Percentiles rank a stretch among this genome's conserved stretches.
Conservation (phyloP, 2,113 vertebrate species). For the Phrynosoma blainvillii region DNA sequence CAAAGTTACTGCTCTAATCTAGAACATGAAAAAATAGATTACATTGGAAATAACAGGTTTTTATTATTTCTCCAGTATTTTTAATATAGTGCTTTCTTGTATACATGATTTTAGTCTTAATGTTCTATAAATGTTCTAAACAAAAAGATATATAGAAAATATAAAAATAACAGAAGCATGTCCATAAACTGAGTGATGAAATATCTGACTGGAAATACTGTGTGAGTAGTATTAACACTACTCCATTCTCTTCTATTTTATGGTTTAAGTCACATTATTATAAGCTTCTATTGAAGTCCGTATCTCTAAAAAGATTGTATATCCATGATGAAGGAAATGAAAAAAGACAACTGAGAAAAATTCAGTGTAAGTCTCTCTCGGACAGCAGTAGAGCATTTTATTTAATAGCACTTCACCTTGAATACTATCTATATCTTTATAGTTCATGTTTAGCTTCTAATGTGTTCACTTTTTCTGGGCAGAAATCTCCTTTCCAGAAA, state of each 20-base stretch:
- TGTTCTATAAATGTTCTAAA: neutral
- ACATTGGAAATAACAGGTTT: neutral
- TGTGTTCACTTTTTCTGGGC: slow-evolving; percentile 17
- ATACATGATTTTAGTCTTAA: neutral
- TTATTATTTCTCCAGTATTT: neutral
- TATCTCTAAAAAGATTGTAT: neutral
- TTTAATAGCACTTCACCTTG: no score
- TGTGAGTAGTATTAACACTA: neutral
- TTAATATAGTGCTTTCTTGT: no score
- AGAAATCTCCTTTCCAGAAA: slow-evolving; percentile 60
- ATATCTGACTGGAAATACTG: neutral
- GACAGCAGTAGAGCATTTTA: neutral
- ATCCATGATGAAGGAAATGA: neutral
- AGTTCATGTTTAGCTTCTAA: slow-evolving; percentile 1
- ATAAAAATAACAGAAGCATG: neutral
- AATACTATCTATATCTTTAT: neutral
- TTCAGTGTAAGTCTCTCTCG: no score
- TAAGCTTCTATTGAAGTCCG: neutral
- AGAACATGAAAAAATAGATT: neutral
- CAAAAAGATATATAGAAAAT: neutral
- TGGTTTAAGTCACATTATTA: neutral
- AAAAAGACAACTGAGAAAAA: neutral
- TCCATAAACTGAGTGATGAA: neutral
- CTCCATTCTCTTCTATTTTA: no score
- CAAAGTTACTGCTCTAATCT: neutral